Evolutionary conservation across 2,797 vertebrate species (phyloP).

Genomic region (Sebastes taczanowskii): DNA sequence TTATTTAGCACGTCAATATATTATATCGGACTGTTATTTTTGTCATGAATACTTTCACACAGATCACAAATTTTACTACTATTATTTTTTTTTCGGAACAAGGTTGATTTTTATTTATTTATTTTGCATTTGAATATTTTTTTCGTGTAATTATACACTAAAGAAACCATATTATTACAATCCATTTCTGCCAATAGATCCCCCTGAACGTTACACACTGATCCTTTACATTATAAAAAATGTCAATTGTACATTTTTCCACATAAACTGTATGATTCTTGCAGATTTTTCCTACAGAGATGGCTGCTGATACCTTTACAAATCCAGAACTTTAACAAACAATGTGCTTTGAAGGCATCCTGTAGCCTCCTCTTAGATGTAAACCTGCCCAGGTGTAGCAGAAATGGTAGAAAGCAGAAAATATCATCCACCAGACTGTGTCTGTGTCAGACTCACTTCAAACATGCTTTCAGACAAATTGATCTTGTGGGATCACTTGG

Average conservation of each 20-base stretch:
- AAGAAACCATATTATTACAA: too few species aligned
- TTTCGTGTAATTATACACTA: too few species aligned
- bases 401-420: not conserved
- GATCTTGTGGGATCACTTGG: not conserved
- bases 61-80: too few species aligned
- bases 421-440: not conserved
- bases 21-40: too few species aligned
- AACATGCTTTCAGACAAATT: not conserved
- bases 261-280: not conserved
- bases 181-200: too few species aligned
- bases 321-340: not conserved
- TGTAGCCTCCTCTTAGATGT: not conserved
- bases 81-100: too few species aligned
- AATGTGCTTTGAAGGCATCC: not conserved
- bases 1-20: too few species aligned
- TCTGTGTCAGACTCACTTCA: not conserved
- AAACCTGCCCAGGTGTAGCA: not conserved
- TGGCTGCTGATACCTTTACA: not conserved
- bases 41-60: too few species aligned
- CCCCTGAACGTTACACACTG: too few species aligned
- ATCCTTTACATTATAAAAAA: not conserved
- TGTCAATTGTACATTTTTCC: not conserved
- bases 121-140: too few species aligned
- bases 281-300: not conserved
- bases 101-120: too few species aligned